Base-by-base conservation (phyloP, 1,140 invertebrate genomes). In the Ptiloglossa arizonensis region DNA sequence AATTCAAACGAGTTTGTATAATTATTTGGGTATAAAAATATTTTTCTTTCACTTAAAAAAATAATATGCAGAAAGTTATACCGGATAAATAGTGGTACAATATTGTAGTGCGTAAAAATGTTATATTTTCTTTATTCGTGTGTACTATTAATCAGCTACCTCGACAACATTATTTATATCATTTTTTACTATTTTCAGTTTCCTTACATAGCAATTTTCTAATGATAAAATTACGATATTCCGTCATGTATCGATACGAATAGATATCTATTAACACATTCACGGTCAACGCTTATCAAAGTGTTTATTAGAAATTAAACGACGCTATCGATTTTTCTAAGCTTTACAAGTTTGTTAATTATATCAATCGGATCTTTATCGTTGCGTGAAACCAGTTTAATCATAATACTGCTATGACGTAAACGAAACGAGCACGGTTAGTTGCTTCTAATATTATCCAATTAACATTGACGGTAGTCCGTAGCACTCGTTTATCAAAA, bases 381-480 rank as follows among this genome's bases (percentile, higher is more conserved):
- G 15, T 13, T 17, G 62, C 24, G 38, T 27, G 38, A 13, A 44
- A 44, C 62, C 22, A 11, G 38, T 64, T 44, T 15, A 44, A 46
- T 63, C 38, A 27, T 44, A 44, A 19, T 5, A 6, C 17, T 19
- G 17, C 8, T 19, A 19, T 44, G 62, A 19, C 2, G 38, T 4
- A 41, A 62, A 62, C 22, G 15, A 19, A 63, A 63, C 60, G 35
- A n/a, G n/a, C 41, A 9, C 9, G 5, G 4, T 0, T 15, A 19
- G 3, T 27, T 29, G 62, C 8, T 27, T 62, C 24, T 64, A 27
- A 64, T 44, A 27, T 64, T 64, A 64, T 27, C 24, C 38, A 44
- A 27, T 64, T 27, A 41, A 64, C 27, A 64, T 64, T 22, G n/a
- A 27, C n/a, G n/a, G n/a, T n/a, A n/a, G n/a, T n/a, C n/a, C n/a